Evolutionary conservation across 2,797 vertebrate species (phyloP).

Genomic region (Rhinophrynus dorsalis): DNA sequence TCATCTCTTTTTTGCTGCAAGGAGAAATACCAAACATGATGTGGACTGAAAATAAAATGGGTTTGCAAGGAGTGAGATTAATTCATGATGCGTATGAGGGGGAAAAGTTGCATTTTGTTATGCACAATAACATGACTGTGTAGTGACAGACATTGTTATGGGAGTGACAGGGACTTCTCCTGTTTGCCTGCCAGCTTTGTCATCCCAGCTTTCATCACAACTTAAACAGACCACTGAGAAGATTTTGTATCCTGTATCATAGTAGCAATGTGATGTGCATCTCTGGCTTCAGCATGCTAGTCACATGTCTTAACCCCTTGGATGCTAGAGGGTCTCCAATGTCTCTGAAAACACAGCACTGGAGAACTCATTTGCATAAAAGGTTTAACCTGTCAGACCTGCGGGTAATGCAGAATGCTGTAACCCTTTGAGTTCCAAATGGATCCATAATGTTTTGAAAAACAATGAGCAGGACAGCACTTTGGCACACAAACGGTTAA

Average conservation of each 20-base stretch:
- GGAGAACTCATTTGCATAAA: too few relatives aligned
- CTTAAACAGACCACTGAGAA: constrained; percentile 14
- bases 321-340: too few relatives aligned
- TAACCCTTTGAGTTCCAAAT: too few relatives aligned
- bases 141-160: background rate
- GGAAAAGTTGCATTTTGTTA: constrained; percentile 5
- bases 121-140: background rate
- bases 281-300: background rate
- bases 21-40: background rate
- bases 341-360: too few relatives aligned
- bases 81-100: background rate
- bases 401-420: too few relatives aligned
- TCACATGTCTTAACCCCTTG: background rate
- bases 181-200: constrained; percentile 12
- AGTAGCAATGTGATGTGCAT: background rate
- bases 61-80: background rate
- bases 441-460: too few relatives aligned
- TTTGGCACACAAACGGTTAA: too few relatives aligned
- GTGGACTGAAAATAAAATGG: background rate
- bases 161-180: background rate
- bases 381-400: too few relatives aligned
- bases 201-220: constrained; percentile 11
- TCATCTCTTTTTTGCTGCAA: background rate
- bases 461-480: too few relatives aligned
- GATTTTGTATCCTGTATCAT: background rate